Evolutionary conservation across 1,140 invertebrate genomes (phyloP).

Genomic region (Pygmarrhopalites habei): DNA sequence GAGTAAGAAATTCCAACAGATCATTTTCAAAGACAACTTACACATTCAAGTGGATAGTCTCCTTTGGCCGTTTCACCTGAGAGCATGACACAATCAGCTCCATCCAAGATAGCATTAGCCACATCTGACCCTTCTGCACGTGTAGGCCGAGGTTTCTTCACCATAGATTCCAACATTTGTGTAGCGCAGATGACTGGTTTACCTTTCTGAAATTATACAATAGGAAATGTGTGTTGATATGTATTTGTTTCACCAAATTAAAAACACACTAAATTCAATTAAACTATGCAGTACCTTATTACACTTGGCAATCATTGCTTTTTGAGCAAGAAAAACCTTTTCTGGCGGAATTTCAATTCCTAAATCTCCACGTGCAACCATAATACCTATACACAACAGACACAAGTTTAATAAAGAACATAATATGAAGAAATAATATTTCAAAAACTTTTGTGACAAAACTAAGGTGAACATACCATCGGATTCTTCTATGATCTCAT

Average conservation of each 20-base stretch:
- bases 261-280: too few species aligned
- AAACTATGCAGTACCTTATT: conserved; percentile 66
- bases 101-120: conserved; percentile 94
- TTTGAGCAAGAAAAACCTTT: conserved; percentile 97
- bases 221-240: background rate
- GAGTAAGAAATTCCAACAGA: background rate
- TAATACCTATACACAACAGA: too few species aligned
- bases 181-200: conserved; percentile 97
- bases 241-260: background rate
- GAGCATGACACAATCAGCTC: conserved; percentile 96
- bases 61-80: conserved; percentile 98
- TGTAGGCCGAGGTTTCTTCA: conserved; percentile 92
- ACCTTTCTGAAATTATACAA: conserved; percentile 54
- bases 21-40: conserved; percentile 44
- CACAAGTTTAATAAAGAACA: too few species aligned
- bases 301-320: conserved; percentile 89
- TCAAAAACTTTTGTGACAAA: too few species aligned
- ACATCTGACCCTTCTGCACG: conserved; percentile 94
- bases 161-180: conserved; percentile 98
- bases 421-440: too few species aligned
- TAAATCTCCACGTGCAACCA: conserved; percentile 93
- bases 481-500: conserved; percentile 84
- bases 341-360: conserved; percentile 98
- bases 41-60: conserved; percentile 86
- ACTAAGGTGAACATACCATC: too few species aligned